Percentiles rank a stretch among this genome's conserved stretches.
Conservation (phyloP, 2,888 invertebrate genomes). For the Amphipyra berbera region DNA sequence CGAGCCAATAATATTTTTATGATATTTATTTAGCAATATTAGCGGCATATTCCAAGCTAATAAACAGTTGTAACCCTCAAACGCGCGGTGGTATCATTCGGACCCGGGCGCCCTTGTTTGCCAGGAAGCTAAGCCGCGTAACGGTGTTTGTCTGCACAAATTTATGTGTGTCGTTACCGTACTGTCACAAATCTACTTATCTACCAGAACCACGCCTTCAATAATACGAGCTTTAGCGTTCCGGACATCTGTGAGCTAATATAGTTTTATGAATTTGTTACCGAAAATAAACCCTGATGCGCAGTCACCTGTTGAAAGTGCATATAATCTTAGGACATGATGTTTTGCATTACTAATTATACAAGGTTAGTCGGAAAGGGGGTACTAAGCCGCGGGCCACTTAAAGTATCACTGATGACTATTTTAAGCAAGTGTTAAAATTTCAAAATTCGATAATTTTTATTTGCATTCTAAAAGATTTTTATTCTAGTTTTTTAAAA, state of each 20-base stretch:
- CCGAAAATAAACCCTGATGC: slow-evolving; percentile 48
- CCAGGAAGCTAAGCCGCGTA: slow-evolving; percentile 86
- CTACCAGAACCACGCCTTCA: slow-evolving; percentile 86
- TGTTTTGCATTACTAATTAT: not conserved
- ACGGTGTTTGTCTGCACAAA: slow-evolving; percentile 85
- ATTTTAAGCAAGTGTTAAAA: too few relatives aligned
- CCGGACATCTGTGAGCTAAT: slow-evolving; percentile 76
- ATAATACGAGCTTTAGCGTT: slow-evolving; percentile 71
- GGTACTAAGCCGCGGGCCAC: too few relatives aligned
- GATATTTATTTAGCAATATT: slow-evolving; percentile 60
- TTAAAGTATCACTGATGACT: too few relatives aligned
- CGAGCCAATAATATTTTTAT: slow-evolving; percentile 46
- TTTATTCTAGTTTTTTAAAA: too few relatives aligned
- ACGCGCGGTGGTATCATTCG: slow-evolving; percentile 72
- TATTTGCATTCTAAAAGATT: too few relatives aligned
- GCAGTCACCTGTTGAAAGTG: slow-evolving; percentile 22
- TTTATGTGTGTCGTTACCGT: slow-evolving; percentile 84
- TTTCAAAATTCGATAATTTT: too few relatives aligned
- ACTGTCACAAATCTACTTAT: slow-evolving; percentile 89
- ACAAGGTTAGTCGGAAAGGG: too few relatives aligned
- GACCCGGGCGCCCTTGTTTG: slow-evolving; percentile 81
- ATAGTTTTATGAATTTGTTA: slow-evolving; percentile 55
- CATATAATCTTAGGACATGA: slow-evolving; percentile 4
- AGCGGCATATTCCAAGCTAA: slow-evolving; percentile 72
- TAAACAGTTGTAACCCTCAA: slow-evolving; percentile 79